Percentiles rank a stretch among this genome's conserved stretches.
These are phyloP conservation scores for Rhopilema esculentum DNA, from an alignment of 30 jellyfish, hydroid and myxozoan genomes.

Conservation along the genomic window DNA sequence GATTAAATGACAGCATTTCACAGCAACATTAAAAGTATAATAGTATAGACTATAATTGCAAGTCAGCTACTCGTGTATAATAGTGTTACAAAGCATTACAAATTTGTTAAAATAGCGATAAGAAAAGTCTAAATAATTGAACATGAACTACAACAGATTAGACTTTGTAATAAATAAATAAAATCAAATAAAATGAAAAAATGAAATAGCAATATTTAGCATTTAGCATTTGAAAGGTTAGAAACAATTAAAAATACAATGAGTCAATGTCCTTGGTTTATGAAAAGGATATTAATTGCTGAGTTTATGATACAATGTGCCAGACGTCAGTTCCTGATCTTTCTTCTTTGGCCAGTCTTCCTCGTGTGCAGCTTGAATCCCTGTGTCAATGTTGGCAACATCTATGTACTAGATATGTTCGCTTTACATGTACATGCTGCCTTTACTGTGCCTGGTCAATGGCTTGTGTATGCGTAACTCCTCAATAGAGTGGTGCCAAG, in stretches of 20 bases:
- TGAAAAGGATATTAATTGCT: neutral
- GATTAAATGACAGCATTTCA: neutral
- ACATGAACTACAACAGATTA: neutral
- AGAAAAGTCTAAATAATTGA: neutral
- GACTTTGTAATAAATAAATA: neutral
- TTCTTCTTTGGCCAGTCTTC: neutral
- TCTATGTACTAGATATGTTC: neutral
- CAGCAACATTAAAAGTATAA: neutral
- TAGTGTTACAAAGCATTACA: neutral
- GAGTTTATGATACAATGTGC: neutral
- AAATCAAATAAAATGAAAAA: neutral
- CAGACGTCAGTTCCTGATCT: neutral
- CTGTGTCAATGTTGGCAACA: neutral
- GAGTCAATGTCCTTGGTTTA: neutral
- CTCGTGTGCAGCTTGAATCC: neutral
- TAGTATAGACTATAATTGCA: neutral
- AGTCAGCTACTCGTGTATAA: neutral
- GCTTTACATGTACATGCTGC: slow-evolving; percentile 25
- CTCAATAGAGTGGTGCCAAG: slow-evolving; percentile 92
- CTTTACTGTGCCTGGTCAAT: slow-evolving; percentile 93
- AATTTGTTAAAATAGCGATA: neutral
- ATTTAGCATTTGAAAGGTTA: neutral
- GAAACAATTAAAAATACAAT: neutral
- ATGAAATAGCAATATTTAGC: neutral
- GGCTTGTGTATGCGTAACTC: slow-evolving; percentile 92